Conservation (phyloP, 2,888 invertebrate species). For the Heliconius ismenius region DNA sequence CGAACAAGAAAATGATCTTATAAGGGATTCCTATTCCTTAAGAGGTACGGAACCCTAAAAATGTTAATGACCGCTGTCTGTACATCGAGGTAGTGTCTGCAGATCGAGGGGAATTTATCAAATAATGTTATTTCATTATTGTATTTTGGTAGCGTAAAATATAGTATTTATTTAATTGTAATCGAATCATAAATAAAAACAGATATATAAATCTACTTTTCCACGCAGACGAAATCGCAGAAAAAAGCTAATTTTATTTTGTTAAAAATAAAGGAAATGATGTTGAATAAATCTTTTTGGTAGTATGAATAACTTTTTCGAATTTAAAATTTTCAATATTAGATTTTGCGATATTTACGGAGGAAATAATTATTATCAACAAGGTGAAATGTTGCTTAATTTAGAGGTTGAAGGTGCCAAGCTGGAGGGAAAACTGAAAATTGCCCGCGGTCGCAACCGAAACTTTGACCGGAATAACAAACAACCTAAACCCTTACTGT, state of each 20-base stretch:
- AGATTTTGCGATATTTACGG: neutral
- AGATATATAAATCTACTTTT: neutral
- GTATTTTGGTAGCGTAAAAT: neutral
- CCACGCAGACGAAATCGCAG: neutral
- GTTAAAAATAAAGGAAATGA: no score
- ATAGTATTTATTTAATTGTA: no score
- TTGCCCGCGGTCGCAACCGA: conserved; percentile 22
- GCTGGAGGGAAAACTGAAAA: conserved; percentile 19
- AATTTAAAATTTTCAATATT: neutral
- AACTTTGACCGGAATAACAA: conserved; percentile 33
- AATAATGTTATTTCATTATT: neutral
- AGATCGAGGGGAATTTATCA: no score
- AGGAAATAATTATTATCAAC: neutral
- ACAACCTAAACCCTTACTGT: conserved; percentile 31
- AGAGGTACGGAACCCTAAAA: neutral
- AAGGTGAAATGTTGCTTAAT: conserved; percentile 11
- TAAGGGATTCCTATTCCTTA: no score
- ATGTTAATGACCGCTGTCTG: no score
- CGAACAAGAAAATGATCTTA: no score
- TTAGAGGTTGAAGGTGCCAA: conserved; percentile 14
- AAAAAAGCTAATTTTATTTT: neutral
- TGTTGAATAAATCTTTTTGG: no score
- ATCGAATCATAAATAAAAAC: neutral
- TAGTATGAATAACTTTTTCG: no score
- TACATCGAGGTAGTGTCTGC: no score